Conservation (phyloP, 2,888 invertebrate genomes). For the Scaeva pyrastri region DNA sequence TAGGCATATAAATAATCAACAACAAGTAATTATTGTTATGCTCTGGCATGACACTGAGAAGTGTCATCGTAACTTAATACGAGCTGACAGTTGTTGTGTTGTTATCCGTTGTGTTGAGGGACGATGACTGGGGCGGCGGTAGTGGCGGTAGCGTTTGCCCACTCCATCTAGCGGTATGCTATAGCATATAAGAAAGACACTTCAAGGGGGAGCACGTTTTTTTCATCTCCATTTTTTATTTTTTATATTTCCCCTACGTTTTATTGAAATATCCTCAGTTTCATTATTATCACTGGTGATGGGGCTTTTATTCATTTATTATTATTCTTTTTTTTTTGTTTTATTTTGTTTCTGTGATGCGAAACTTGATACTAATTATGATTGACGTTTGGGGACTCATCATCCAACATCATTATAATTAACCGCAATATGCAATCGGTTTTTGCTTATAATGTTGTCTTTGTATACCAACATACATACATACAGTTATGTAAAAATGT, state of each 20-base stretch:
- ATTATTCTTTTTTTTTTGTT: not conserved
- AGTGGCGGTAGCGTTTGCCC: not conserved
- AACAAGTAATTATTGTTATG: conserved; percentile 76
- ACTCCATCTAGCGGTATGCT: conserved; percentile 23
- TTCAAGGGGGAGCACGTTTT: conserved; percentile 37
- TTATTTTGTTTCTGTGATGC: conserved; percentile 45
- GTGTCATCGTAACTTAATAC: conserved; percentile 76
- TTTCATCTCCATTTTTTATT: not conserved
- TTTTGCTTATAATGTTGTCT: conserved; percentile 32
- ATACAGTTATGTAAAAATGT: not conserved
- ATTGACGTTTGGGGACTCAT: conserved; percentile 76
- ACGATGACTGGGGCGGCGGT: not conserved
- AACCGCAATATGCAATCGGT: conserved; percentile 75
- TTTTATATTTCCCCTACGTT: conserved; percentile 41
- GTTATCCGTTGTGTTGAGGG: conserved; percentile 61
- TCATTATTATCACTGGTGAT: conserved; percentile 33
- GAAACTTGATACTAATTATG: conserved; percentile 76
- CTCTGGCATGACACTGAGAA: conserved; percentile 76
- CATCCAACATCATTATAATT: conserved; percentile 74
- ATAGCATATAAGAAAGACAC: conserved; percentile 13
- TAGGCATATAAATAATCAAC: conserved; percentile 75
- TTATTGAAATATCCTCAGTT: conserved; percentile 69
- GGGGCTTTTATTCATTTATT: conserved; percentile 29
- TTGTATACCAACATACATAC: too few species aligned
- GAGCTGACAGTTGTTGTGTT: conserved; percentile 70